Evolutionary conservation across 2,888 invertebrate species (phyloP).

Genomic region (Synanthedon vespiformis): DNA sequence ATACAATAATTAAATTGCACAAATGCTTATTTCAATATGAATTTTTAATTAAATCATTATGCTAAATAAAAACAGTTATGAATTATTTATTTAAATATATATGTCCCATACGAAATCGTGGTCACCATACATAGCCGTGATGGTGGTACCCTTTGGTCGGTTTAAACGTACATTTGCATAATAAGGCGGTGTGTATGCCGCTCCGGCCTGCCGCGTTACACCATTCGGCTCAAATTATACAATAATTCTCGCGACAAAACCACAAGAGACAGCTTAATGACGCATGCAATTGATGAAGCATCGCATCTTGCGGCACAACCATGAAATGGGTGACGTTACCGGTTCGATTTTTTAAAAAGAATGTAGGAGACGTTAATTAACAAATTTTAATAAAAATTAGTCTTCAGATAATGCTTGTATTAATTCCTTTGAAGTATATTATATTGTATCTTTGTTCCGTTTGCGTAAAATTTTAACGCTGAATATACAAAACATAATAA

Average conservation of each 20-base stretch:
- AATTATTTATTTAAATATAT: too few relatives aligned
- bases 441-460: too few relatives aligned
- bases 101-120: background rate
- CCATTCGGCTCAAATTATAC: slow-evolving; percentile 20
- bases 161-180: slow-evolving; percentile 21
- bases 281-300: background rate
- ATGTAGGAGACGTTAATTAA: too few relatives aligned
- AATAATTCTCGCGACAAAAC: slow-evolving; percentile 11
- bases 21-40: too few relatives aligned
- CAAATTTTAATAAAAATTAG: too few relatives aligned
- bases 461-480: too few relatives aligned
- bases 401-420: too few relatives aligned
- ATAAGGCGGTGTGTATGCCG: slow-evolving; percentile 17
- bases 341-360: background rate
- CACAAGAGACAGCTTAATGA: background rate
- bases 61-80: too few relatives aligned
- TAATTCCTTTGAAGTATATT: too few relatives aligned
- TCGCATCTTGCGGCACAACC: background rate
- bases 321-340: background rate
- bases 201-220: slow-evolving; percentile 11
- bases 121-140: background rate
- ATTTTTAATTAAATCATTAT: too few relatives aligned
- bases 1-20: too few relatives aligned
- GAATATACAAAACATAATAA: too few relatives aligned
- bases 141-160: slow-evolving; percentile 6